Base-by-base conservation (phyloP, 2,113 vertebrate genomes). In the Tragelaphus scriptus region DNA sequence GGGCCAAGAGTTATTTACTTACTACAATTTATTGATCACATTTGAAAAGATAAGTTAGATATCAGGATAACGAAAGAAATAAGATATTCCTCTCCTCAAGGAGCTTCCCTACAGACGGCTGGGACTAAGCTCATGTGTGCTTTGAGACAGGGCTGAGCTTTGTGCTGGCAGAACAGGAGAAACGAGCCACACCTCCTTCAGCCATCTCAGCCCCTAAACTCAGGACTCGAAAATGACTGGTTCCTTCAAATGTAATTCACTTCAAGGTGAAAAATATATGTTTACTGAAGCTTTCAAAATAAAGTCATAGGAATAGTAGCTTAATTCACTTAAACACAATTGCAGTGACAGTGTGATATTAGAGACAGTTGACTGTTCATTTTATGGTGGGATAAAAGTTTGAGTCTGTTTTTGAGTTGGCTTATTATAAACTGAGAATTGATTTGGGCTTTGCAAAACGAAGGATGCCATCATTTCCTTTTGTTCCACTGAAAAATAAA, bases 401-500 rank as follows among this genome's bases (percentile, higher is more conserved):
- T 58, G 9, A 51, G 3, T 51, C 5, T 56, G 11, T 80, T 96
- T 96, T 92, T 47, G n/a, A 79, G 56, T 89, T 86, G 58, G 59
- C 6, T 61, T 91, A 26, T 63, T 81, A 65, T 59, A 94, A 71
- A 92, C 88, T 85, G 92, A 91, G 71, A 84, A 97, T n/a, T 80
- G 32, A 94, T 21, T 88, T 79, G 36, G 16, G 16, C n/a, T 89
- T 79, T 65, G 11, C 19, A 61, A 71, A 94, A 93, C 85, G 65
- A 51, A 77, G 26, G 85, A 23, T 17, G 44, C 15, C 3, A 96
- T 90, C 1, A 8, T 85, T 80, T 58, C 58, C n/a, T 91, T 91
- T 88, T 15, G 88, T 95, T 89, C 7, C 59, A 68, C 8, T 95
- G n/a, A 86, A 93, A 96, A 77, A 47, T 82, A 92, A 94, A 81